Evolutionary conservation across 1,140 invertebrate genomes (phyloP).

Genomic region (Penaeus vannamei): DNA sequence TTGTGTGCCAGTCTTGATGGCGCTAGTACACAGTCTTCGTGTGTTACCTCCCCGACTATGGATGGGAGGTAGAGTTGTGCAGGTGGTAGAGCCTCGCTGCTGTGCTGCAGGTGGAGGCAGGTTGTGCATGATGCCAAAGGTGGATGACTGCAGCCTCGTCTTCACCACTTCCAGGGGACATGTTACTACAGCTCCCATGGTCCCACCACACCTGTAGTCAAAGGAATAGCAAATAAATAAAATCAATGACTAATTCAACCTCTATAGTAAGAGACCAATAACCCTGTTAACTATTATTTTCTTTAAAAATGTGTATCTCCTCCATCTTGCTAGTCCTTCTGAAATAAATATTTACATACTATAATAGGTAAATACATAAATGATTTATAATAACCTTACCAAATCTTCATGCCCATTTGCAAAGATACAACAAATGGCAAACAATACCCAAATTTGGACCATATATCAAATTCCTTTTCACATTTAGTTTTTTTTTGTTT

Average conservation of each 20-base stretch:
- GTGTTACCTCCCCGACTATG: constrained; percentile 41
- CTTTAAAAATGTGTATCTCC: no score
- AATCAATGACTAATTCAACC: neutral
- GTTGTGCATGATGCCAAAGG: constrained; percentile 76
- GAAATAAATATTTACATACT: no score
- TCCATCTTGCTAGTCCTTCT: no score
- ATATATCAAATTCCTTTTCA: no score
- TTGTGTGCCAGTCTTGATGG: constrained; percentile 54
- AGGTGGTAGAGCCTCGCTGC: constrained; percentile 73
- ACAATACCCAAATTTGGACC: no score
- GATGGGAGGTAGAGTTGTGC: constrained; percentile 59
- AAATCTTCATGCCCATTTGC: no score
- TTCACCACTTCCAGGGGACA: constrained; percentile 99
- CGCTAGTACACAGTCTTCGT: constrained; percentile 58
- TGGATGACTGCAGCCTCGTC: constrained; percentile 95
- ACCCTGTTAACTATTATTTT: neutral
- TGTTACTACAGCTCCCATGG: constrained; percentile 95
- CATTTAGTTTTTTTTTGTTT: no score
- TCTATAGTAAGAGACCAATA: neutral
- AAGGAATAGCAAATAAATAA: neutral
- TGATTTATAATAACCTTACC: no score
- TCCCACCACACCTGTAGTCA: constrained; percentile 88
- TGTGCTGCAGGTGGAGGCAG: constrained; percentile 70
- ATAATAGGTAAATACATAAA: no score
- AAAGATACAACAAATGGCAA: no score